Base-by-base conservation (phyloP, 35 echinoderm and acorn worm genomes). In the Lytechinus pictus region DNA sequence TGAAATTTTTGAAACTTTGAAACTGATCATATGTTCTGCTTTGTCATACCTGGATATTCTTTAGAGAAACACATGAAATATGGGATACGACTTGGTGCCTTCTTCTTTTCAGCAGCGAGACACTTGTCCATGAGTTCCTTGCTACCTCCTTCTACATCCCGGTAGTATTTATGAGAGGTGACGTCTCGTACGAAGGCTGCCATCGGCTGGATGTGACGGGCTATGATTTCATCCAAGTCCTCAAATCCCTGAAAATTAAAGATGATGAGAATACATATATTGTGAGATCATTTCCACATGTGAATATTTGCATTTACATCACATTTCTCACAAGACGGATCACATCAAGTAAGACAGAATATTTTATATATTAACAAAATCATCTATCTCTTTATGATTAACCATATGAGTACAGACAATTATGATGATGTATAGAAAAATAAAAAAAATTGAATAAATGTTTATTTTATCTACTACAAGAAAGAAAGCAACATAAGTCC, bases 211-310 rank as follows among this genome's bases (percentile, higher is more conserved):
- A 99, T 92, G 96, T 99, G 97, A 28, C 98, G 95, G 55, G 98
- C 98, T 13, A 99, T 98, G 89, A 99, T 99, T 95, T 99, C 98
- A 94, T 99, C 98, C 61, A 99, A 66, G 66, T 99, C 98, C 95
- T 99, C 98, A 97, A 97, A 99, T 58, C 96, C 97, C 97, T 97
- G 96, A 0, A 86, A 27, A 89, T 86, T 14, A 72, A 60, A 10
- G 3, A 16, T 94, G 21, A 92, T 66, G 93, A 28, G 33, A 44
- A 44, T 44, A 1, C 33, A 44, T 44, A 44, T 44, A 44, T 1
- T 2, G 33, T 44, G 33, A 44, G 33, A 44, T 44, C 33, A 44
- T 44, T 44, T 44, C 33, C 33, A 44, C 33, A 44, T 44, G 33
- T 44, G 33, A 44, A 44, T 44, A 44, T 44, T 44, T 44, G 33